Base-by-base conservation (phyloP, 2,797 vertebrate species). In the Adelosebastes latens region DNA sequence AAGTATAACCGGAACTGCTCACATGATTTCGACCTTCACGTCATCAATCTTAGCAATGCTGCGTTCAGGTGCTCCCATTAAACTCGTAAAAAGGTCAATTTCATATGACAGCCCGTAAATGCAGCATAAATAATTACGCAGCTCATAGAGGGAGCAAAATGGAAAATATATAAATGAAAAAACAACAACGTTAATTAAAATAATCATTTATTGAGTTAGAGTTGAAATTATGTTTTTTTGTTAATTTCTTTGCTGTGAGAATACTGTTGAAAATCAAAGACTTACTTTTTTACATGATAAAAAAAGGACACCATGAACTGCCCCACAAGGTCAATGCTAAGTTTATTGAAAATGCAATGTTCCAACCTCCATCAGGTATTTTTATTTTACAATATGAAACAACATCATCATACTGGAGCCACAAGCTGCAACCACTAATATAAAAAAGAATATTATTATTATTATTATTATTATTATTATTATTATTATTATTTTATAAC, bases 21-120 rank as follows among this genome's bases (percentile, higher is more conserved):
- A 2, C n/a, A 4, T 29, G 3, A 11, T 42, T 32, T 71, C 2
- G 0, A 64, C 5, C 60, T 65, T 80, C 1, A 78, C 34, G 14
- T 67, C 18, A 58, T 65, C 22, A 59, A 70, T 64, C 18, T 42
- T 32, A 1, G 29, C 55, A 4, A 9, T 85, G 89, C 31, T 2
- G 69, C 80, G 18, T 90, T 90, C 79, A 84, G 0, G 82, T 61
- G 2, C 72, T 20, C 9, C 11, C 12, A 24, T 24, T 16, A 31
- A 78, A 58, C 25, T 84, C 80, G 85, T 74, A 70, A 66, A 88
- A 75, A 4, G 1, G 4, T 5, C 0, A 0, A 12, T 65, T 56
- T 24, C 1, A 24, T 13, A 31, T 22, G 22, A 46, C 8, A 24
- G 5, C 3, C 5, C 16, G 11, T 36, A n/a, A 68, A 58, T 31